Percentiles rank a stretch among this genome's conserved stretches.
These are phyloP conservation scores for Chrysocyon brachyurus DNA, from an alignment of 2,797 vertebrate species.

Conservation along the genomic window DNA sequence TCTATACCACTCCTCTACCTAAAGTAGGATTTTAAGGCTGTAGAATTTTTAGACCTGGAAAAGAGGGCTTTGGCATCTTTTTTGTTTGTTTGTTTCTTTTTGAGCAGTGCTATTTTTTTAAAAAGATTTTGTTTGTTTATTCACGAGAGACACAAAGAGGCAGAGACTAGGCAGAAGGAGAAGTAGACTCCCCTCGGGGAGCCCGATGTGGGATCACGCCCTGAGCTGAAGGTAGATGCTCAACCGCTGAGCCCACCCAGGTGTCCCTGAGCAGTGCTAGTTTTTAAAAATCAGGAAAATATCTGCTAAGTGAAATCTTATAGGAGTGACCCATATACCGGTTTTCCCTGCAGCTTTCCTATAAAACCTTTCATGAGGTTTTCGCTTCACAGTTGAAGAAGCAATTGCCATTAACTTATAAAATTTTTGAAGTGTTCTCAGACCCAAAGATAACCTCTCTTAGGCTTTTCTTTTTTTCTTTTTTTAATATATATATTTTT, in stretches of 20 bases:
- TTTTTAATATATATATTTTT: no score
- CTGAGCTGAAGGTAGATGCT: no score
- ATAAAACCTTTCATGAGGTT: background rate
- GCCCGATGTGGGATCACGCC: no score
- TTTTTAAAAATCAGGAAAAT: background rate
- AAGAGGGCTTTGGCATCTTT: background rate
- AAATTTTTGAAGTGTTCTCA: background rate
- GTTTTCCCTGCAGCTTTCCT: background rate
- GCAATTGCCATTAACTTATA: background rate
- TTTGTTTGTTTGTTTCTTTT: slow-evolving; percentile 2
- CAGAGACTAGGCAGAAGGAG: no score
- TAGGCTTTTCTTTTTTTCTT: background rate
- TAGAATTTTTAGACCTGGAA: background rate
- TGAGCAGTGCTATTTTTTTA: background rate
- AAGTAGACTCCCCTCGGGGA: no score
- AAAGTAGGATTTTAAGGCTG: slow-evolving; percentile 50
- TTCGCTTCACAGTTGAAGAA: background rate
- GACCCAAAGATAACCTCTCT: background rate
- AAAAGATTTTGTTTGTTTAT: no score
- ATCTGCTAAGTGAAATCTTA: slow-evolving; percentile 45
- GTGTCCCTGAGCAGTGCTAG: background rate
- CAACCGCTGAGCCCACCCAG: no score
- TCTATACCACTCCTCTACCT: background rate
- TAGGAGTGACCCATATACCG: background rate
- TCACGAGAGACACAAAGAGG: no score